phyloP scores from a whole-genome alignment of 2,888 invertebrate genomes.

The Athalia circularis region DNA sequence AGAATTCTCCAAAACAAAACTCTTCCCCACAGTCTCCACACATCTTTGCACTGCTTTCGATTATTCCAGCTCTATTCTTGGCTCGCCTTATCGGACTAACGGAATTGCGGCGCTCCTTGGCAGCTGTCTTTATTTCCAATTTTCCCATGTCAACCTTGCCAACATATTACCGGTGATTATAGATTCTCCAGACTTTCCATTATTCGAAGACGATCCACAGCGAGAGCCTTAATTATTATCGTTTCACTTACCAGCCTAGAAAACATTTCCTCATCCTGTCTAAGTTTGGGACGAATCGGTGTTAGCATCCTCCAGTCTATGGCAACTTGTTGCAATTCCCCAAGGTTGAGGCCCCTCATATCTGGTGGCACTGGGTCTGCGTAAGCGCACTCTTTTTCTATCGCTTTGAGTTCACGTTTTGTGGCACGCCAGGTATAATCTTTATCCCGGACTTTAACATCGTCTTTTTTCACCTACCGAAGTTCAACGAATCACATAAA shows the following conservation, averaged over 20 bases:
- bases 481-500: neutral
- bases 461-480: conserved; percentile 82
- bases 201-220: too few species aligned
- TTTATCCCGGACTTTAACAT: conserved; percentile 85
- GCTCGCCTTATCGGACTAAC: conserved; percentile 83
- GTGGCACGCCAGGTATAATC: conserved; percentile 85
- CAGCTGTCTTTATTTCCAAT: conserved; percentile 83
- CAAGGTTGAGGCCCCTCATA: conserved; percentile 85
- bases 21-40: conserved; percentile 91
- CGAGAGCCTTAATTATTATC: neutral
- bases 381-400: conserved; percentile 79
- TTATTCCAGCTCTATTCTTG: conserved; percentile 89
- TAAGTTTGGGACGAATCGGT: conserved; percentile 88
- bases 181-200: too few species aligned
- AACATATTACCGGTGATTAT: too few species aligned
- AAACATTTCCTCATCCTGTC: conserved; percentile 91
- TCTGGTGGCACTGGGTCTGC: conserved; percentile 89
- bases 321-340: conserved; percentile 88
- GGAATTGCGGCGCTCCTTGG: conserved; percentile 81
- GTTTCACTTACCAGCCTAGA: conserved; percentile 74
- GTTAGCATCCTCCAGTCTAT: conserved; percentile 97
- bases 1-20: conserved; percentile 81
- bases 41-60: conserved; percentile 84
- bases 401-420: conserved; percentile 82
- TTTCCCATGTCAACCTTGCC: conserved; percentile 86